Evolutionary conservation across 2,888 invertebrate species (phyloP).

Genomic region (Eueremaeus valkanovi): DNA sequence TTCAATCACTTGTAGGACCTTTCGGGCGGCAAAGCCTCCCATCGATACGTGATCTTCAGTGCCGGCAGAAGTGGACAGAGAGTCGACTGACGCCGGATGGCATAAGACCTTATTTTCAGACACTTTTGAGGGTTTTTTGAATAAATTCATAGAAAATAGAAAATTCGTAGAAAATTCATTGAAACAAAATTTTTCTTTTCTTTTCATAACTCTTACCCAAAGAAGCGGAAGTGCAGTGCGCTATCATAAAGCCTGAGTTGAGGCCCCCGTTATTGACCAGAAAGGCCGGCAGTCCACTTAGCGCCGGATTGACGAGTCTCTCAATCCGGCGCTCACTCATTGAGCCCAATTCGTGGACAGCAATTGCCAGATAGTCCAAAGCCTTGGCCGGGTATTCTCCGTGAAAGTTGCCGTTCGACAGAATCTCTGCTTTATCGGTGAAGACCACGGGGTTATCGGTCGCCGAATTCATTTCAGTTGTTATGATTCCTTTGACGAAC

Average conservation of each 20-base stretch:
- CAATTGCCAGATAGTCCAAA: slow-evolving; percentile 63
- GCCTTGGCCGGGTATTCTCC: slow-evolving; percentile 67
- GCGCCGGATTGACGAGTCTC: slow-evolving; percentile 62
- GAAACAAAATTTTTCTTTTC: too few species aligned
- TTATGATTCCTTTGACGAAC: slow-evolving; percentile 60
- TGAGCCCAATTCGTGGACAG: slow-evolving; percentile 62
- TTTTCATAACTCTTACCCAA: slow-evolving; percentile 58
- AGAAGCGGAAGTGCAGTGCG: slow-evolving; percentile 64
- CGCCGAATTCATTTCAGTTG: slow-evolving; percentile 64
- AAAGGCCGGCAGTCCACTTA: slow-evolving; percentile 64
- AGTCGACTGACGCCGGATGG: slow-evolving; percentile 65
- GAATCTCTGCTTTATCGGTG: slow-evolving; percentile 60
- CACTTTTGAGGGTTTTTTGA: slow-evolving; percentile 53
- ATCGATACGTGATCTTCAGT: slow-evolving; percentile 68
- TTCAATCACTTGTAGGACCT: slow-evolving; percentile 58
- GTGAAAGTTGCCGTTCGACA: slow-evolving; percentile 66
- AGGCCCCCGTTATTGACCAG: slow-evolving; percentile 64
- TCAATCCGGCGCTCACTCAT: slow-evolving; percentile 65
- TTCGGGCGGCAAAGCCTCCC: slow-evolving; percentile 65
- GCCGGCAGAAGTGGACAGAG: slow-evolving; percentile 63
- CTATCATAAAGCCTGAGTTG: slow-evolving; percentile 66
- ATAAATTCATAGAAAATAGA: neutral
- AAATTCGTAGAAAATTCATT: neutral
- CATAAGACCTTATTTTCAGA: slow-evolving; percentile 66
- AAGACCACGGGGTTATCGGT: slow-evolving; percentile 64